Conservation (phyloP, 2,113 vertebrate genomes). For the Coturnix japonica region DNA sequence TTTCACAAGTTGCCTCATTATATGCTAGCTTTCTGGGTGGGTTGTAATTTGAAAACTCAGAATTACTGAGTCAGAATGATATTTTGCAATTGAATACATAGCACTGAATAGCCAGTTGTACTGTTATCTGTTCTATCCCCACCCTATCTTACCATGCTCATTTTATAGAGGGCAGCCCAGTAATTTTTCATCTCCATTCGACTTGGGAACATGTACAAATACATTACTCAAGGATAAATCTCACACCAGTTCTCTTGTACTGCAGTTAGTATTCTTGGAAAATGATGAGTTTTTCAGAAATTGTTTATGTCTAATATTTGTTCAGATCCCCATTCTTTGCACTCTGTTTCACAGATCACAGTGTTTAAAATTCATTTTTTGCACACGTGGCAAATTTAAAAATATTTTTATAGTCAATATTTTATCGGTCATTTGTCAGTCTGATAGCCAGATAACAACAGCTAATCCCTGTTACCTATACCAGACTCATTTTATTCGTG, state of each 20-base stretch:
- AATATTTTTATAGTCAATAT: neutral
- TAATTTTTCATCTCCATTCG: fast-evolving
- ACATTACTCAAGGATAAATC: neutral
- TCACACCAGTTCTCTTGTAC: neutral
- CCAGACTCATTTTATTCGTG: conserved; percentile 35
- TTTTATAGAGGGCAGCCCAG: neutral
- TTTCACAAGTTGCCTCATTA: neutral
- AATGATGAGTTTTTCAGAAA: neutral
- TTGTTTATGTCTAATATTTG: neutral
- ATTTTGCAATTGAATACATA: neutral
- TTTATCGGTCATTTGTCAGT: neutral
- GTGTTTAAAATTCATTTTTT: neutral
- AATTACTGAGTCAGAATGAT: neutral
- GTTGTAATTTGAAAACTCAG: neutral
- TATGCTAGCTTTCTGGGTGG: neutral
- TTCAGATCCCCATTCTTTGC: neutral
- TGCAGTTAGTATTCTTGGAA: neutral
- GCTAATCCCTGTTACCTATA: neutral
- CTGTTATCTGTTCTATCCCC: fast-evolving
- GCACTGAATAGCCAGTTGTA: neutral
- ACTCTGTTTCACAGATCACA: neutral
- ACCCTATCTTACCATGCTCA: neutral
- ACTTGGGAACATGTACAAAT: neutral
- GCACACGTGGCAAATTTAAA: neutral
- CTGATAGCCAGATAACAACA: neutral